A percentile compares a stretch with the other conserved stretches of the same genome.
Evolutionary conservation across 2,113 vertebrate species (phyloP).

Genomic region (Caretta caretta): DNA sequence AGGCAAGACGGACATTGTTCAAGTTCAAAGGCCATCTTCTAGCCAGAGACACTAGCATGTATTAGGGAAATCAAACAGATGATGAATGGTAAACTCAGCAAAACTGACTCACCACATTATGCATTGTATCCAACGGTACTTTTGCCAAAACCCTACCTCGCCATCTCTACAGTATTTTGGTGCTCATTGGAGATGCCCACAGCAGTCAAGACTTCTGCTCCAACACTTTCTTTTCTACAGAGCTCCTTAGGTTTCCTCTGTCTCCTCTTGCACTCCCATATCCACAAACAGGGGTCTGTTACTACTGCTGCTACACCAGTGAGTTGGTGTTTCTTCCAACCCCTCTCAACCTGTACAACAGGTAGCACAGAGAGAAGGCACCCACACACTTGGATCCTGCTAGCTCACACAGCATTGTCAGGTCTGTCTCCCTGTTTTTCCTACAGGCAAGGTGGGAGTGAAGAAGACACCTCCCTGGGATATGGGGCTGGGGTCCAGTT

Average conservation of each 20-base stretch:
- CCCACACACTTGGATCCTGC: background rate
- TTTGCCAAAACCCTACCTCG: background rate
- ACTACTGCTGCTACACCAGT: background rate
- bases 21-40: background rate
- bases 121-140: background rate
- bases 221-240: background rate
- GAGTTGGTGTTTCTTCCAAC: background rate
- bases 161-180: background rate
- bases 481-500: background rate
- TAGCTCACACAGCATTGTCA: background rate
- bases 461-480: background rate
- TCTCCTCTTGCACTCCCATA: background rate
- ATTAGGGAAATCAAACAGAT: background rate
- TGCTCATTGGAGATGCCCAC: background rate
- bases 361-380: background rate
- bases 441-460: background rate
- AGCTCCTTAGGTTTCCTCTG: background rate
- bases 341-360: background rate
- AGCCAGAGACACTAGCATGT: background rate
- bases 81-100: background rate
- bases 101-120: background rate
- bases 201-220: background rate
- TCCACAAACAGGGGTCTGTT: background rate
- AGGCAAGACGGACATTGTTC: background rate
- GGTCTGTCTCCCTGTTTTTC: slow-evolving; percentile 7